Percentiles rank a stretch among this genome's conserved stretches.
phyloP scores from a whole-genome alignment of 2,888 invertebrate genomes.

The Pseudanteris insignis region DNA sequence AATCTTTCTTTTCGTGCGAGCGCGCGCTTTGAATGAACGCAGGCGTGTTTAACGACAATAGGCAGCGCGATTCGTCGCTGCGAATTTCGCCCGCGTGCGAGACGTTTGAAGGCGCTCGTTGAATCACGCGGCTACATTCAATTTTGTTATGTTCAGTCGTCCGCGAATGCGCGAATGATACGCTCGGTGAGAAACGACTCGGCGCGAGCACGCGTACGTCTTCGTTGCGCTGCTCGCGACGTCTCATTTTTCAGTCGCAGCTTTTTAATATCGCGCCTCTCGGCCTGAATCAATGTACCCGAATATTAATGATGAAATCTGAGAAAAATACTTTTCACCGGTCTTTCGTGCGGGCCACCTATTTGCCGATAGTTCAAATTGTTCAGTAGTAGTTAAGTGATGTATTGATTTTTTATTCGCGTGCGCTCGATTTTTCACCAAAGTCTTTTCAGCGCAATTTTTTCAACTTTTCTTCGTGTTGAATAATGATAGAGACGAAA shows the following conservation, averaged over 20 bases:
- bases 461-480: neutral
- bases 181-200: too few species aligned
- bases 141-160: constrained; percentile 27
- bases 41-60: too few species aligned
- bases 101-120: too few species aligned
- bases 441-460: neutral
- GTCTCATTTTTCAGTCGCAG: constrained; percentile 22
- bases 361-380: neutral
- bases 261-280: constrained; percentile 12
- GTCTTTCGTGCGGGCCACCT: neutral
- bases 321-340: constrained; percentile 4
- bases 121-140: constrained; percentile 15
- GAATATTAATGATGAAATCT: constrained; percentile 17
- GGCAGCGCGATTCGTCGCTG: too few species aligned
- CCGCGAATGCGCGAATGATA: constrained; percentile 19
- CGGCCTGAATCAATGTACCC: neutral
- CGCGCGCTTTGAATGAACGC: too few species aligned
- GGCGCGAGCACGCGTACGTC: too few species aligned
- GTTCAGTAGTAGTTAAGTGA: neutral
- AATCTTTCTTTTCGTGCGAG: too few species aligned
- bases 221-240: constrained; percentile 11
- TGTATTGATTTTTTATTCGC: constrained; percentile 9
- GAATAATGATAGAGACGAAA: too few species aligned
- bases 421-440: neutral
- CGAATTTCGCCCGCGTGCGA: too few species aligned